A percentile compares a stretch with the other conserved stretches of the same genome.
Conservation (phyloP, 2,888 invertebrate species). For the Poecilus cupreus region DNA sequence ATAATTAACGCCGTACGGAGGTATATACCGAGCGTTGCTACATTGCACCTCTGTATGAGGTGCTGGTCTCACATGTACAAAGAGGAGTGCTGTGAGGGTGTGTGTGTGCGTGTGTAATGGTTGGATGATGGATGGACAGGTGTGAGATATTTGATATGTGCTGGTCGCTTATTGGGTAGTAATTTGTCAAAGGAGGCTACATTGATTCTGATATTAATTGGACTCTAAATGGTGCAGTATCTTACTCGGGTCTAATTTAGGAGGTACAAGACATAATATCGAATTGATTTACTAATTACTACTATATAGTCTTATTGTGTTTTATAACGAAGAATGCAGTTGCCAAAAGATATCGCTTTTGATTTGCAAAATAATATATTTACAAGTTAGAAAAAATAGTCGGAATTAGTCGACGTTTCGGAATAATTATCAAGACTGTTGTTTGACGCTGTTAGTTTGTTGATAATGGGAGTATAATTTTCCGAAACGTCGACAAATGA, state of each 20-base stretch:
- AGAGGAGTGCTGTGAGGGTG: not conserved
- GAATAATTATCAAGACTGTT: no score
- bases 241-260: not conserved
- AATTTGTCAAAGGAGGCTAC: conserved; percentile 23
- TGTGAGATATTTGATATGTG: conserved; percentile 22
- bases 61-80: not conserved
- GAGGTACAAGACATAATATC: not conserved
- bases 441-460: no score
- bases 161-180: conserved; percentile 24
- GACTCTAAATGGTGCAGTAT: not conserved
- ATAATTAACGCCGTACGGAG: conserved; percentile 30
- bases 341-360: no score
- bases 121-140: conserved; percentile 14
- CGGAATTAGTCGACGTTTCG: no score
- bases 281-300: no score
- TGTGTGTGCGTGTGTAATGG: not conserved
- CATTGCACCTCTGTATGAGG: not conserved
- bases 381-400: no score
- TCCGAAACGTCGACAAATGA: no score
- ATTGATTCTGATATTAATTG: conserved; percentile 17
- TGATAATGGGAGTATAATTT: no score
- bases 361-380: no score
- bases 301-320: no score
- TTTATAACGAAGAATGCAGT: no score
- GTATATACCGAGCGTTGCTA: not conserved